Evolutionary conservation across 2,888 invertebrate species (phyloP), one percentile per base, ranked within the genome.

Genomic region (Limenitis camilla): DNA sequence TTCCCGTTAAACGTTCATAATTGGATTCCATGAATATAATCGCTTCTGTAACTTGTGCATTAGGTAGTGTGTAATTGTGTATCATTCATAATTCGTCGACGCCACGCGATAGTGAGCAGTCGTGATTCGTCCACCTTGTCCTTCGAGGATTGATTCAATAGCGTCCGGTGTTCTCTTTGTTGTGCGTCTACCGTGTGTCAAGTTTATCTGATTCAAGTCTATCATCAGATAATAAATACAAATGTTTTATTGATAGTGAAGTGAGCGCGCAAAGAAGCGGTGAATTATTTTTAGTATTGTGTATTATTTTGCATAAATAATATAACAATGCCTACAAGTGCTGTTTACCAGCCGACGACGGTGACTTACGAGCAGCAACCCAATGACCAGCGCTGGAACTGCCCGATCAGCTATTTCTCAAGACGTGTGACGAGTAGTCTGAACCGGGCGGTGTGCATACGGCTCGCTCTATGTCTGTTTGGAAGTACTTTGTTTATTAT

Each of bases 291-390:
- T 51, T 52, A 33, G 51, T 54, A 49, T 52, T 33, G 51, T 51
- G 44, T 48, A 56, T 53, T 48, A 53, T 52, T 58, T 46, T 59
- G 69, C 41, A 59, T 44, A 52, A 61, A 58, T 57, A 46, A 52
- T 52, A 51, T 63, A 66, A 89, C 78, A 74, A 92, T 92, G 92
- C 91, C 92, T 62, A 89, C 90, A 52, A 91, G 91, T 72, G 92
- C 93, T 55, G 93, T 93, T 43, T 93, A 93, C 80, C 93, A 93
- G 75, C 93, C 93, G 10, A 93, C 93, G 57, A 93, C 93, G 61
- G 92, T 93, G 61, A 92, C 92, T 50, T 93, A 93, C 73, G 93
- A 93, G 74, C 89, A 89, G 62, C 88, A 88, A 64, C 86, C 87
- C n/a, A 76, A 70, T 44, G 90, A 90, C 54, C 88, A 89, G 77